A percentile compares a stretch with the other conserved stretches of the same genome.
Evolutionary conservation across 2,888 invertebrate species (phyloP).

Genomic region (Amphipyra berbera): DNA sequence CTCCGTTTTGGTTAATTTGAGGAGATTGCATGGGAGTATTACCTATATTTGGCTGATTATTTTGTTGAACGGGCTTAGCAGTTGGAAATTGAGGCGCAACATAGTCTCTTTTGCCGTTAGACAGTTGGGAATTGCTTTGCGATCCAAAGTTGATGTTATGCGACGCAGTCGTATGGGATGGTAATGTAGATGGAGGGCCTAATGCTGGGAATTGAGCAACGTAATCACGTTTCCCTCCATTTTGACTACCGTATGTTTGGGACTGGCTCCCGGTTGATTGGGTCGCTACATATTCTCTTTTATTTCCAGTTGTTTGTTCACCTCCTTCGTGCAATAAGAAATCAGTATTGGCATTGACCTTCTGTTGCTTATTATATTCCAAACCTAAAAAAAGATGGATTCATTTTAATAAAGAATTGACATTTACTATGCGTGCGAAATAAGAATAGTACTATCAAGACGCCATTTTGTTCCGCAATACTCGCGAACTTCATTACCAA

Average conservation of each 20-base stretch:
- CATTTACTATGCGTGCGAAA: too few relatives aligned
- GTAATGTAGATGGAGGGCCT: constrained; percentile 41
- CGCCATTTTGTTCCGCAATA: too few relatives aligned
- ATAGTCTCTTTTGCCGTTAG: constrained; percentile 59
- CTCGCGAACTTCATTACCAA: too few relatives aligned
- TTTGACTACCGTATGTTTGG: constrained; percentile 38
- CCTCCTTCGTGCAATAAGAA: constrained; percentile 83
- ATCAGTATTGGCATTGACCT: constrained; percentile 76
- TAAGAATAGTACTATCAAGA: too few relatives aligned
- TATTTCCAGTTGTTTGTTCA: constrained; percentile 60
- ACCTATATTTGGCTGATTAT: constrained; percentile 45
- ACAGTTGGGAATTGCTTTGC: constrained; percentile 35
- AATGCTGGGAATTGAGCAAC: constrained; percentile 59
- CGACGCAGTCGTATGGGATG: constrained; percentile 36
- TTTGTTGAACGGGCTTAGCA: constrained; percentile 46
- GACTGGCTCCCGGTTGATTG: constrained; percentile 44
- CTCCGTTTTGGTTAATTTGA: constrained; percentile 47
- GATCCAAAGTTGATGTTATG: constrained; percentile 26
- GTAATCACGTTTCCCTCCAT: constrained; percentile 55
- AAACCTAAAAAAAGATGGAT: constrained; percentile 65
- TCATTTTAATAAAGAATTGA: neutral
- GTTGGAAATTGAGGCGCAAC: constrained; percentile 59
- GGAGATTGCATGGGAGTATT: constrained; percentile 32
- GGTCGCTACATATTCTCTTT: constrained; percentile 66
- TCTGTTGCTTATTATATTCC: constrained; percentile 67